Conservation (phyloP, 37 sponge, comb jelly and placozoan genomes). For the Haliclona indistincta region DNA sequence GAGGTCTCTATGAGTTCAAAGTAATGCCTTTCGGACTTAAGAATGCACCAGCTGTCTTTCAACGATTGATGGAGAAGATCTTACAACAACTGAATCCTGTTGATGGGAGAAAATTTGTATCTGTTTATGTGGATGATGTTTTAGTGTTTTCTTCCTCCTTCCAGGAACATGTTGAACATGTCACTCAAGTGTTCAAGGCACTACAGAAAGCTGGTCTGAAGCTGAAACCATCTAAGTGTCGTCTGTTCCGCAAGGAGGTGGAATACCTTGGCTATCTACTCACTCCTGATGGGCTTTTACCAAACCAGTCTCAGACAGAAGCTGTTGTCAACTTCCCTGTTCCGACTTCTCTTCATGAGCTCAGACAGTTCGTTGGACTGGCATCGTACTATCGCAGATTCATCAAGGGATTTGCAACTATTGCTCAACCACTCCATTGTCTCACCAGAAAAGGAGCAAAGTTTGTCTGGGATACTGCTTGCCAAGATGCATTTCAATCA, state of each 20-base stretch:
- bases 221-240: slow-evolving; percentile 42
- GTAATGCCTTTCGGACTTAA: slow-evolving; percentile 34
- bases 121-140: slow-evolving; percentile 54
- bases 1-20: slow-evolving; percentile 19
- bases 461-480: slow-evolving; percentile 6
- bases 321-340: slow-evolving; percentile 24
- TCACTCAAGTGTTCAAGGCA: slow-evolving; percentile 26
- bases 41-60: slow-evolving; percentile 33
- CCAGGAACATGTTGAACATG: slow-evolving; percentile 32
- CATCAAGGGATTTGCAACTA: slow-evolving; percentile 12
- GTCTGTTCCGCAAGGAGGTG: not conserved
- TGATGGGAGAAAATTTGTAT: slow-evolving; percentile 11
- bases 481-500: slow-evolving; percentile 1
- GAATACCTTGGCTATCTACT: slow-evolving; percentile 39
- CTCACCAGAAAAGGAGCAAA: not conserved
- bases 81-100: slow-evolving; percentile 1
- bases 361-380: slow-evolving; percentile 28
- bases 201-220: slow-evolving; percentile 13
- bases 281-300: slow-evolving; percentile 21
- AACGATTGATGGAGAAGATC: slow-evolving; percentile 30
- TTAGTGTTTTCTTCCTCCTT: slow-evolving; percentile 23
- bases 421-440: slow-evolving; percentile 8
- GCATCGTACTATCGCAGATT: slow-evolving; percentile 35
- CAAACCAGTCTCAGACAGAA: slow-evolving; percentile 37
- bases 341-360: slow-evolving; percentile 4